A percentile compares a stretch with the other conserved stretches of the same genome.
phyloP scores from a whole-genome alignment of 2,113 vertebrate species.

The Balaenoptera acutorostrata region DNA sequence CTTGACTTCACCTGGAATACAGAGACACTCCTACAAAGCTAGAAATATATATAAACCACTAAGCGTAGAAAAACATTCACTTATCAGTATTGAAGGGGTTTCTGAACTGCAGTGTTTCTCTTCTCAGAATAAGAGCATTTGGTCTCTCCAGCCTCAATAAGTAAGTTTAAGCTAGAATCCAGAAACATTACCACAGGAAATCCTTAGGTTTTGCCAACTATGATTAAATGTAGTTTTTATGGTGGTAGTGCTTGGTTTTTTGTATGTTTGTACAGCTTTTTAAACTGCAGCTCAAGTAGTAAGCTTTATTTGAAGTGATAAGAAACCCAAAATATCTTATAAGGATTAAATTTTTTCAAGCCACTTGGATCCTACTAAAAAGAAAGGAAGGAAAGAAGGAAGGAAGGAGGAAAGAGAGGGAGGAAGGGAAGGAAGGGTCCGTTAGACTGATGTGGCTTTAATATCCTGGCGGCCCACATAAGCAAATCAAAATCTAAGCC shows the following conservation, averaged over 20 bases:
- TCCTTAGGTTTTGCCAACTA: not conserved
- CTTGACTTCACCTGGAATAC: constrained; percentile 14
- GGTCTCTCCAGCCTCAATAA: not conserved
- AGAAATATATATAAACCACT: not conserved
- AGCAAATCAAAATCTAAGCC: not conserved
- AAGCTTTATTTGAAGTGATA: not conserved
- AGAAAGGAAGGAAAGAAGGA: not conserved
- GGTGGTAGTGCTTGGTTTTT: not conserved
- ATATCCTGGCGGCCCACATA: not conserved
- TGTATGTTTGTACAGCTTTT: not conserved
- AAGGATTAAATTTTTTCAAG: not conserved
- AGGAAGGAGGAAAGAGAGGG: fast-evolving
- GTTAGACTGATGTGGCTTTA: not conserved
- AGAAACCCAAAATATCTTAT: not conserved
- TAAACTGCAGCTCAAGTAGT: constrained; percentile 2
- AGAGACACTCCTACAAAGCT: not conserved
- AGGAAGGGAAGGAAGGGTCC: not conserved
- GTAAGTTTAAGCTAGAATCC: not conserved
- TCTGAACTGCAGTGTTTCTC: not conserved
- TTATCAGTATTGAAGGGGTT: constrained; percentile 35
- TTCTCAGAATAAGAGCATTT: constrained; percentile 18
- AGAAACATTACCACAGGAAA: not conserved
- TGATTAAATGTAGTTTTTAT: not conserved
- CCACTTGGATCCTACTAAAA: not conserved
- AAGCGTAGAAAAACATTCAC: constrained; percentile 12